phyloP scores from a whole-genome alignment of 2,888 invertebrate species.

The Drepanosiphum platanoidis region DNA sequence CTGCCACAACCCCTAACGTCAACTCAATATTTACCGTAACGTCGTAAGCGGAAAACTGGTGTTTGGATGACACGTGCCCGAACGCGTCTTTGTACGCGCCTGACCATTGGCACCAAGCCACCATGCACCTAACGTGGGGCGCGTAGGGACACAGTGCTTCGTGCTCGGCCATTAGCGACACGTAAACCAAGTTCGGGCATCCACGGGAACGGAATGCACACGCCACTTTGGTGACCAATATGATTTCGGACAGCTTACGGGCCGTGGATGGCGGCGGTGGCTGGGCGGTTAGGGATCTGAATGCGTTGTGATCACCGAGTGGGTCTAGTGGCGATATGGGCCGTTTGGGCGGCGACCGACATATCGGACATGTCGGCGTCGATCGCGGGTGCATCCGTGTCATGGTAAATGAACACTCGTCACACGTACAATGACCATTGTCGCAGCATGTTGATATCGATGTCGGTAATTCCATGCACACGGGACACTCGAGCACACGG shows the following conservation, averaged over 20 bases:
- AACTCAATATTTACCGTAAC: conserved; percentile 11
- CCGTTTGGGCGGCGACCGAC: neutral
- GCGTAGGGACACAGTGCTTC: conserved; percentile 4
- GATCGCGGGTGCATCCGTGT: neutral
- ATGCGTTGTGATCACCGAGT: too few species aligned
- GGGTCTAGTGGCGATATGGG: neutral
- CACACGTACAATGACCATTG: conserved; percentile 27
- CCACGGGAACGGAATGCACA: neutral
- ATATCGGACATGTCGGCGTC: conserved; percentile 1
- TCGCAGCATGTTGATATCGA: conserved; percentile 2
- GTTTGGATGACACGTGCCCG: neutral
- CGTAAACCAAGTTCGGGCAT: neutral
- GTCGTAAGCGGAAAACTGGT: conserved; percentile 31
- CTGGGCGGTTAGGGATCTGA: too few species aligned
- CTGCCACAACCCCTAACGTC: too few species aligned
- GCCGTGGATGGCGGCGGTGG: neutral
- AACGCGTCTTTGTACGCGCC: conserved; percentile 1
- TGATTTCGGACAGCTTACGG: conserved; percentile 1
- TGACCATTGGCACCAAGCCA: conserved; percentile 5
- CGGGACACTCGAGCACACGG: conserved; percentile 31
- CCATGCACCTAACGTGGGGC: conserved; percentile 23
- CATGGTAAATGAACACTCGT: neutral
- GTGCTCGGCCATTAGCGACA: neutral
- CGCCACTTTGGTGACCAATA: neutral
- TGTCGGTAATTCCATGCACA: conserved; percentile 25